Percentiles rank a stretch among this genome's conserved stretches.
These are phyloP conservation scores for Clarias platycephalus DNA, from an alignment of 2,797 vertebrate species.

Conservation along the genomic window DNA sequence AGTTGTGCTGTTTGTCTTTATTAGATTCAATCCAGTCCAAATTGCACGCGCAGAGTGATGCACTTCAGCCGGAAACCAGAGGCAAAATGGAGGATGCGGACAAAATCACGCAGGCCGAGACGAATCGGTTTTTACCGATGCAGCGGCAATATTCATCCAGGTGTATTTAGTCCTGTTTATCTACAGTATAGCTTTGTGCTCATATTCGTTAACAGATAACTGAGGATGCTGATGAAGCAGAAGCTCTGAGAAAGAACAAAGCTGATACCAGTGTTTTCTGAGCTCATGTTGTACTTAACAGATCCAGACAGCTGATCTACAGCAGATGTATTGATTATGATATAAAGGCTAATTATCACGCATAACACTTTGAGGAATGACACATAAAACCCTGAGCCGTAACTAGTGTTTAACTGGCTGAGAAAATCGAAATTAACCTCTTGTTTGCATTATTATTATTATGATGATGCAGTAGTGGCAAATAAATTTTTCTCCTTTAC, in stretches of 20 bases:
- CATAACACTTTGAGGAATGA: neutral
- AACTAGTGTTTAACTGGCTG: neutral
- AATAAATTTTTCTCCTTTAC: neutral
- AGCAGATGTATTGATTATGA: neutral
- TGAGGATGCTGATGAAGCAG: neutral
- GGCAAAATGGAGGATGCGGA: neutral
- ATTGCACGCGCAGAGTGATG: neutral
- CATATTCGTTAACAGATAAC: neutral
- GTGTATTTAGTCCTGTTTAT: neutral
- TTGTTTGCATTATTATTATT: neutral
- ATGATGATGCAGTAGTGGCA: neutral
- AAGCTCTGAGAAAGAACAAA: neutral
- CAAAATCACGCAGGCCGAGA: neutral
- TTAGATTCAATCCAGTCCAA: neutral
- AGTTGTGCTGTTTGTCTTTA: slow-evolving; percentile 29
- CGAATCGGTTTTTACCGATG: neutral
- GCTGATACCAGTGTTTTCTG: neutral
- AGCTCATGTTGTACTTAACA: too few relatives aligned
- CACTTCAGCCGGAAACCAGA: slow-evolving; percentile 17
- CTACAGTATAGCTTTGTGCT: neutral
- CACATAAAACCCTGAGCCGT: neutral
- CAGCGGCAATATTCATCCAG: neutral
- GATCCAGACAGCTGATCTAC: neutral
- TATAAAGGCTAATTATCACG: neutral
- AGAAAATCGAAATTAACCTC: neutral